Evolutionary conservation across 2,888 invertebrate species (phyloP).

Genomic region (Atherix ibis): DNA sequence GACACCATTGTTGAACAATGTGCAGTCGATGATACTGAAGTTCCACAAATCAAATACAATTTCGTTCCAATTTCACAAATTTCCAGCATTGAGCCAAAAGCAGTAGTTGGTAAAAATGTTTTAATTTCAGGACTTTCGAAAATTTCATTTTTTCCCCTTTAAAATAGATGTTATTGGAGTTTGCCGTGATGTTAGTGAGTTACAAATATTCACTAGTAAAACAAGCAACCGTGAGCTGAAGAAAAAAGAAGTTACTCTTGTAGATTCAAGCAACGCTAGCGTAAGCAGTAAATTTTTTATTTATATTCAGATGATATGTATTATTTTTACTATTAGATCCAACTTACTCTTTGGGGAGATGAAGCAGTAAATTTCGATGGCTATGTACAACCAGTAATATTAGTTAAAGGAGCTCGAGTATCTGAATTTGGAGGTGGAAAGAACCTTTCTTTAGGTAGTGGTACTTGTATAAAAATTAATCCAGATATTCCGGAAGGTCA

Average conservation of each 20-base stretch:
- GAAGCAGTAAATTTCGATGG: conserved; percentile 77
- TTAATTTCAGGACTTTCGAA: conserved; percentile 2
- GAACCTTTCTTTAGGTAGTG: conserved; percentile 41
- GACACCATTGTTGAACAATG: conserved; percentile 52
- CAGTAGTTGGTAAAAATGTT: conserved; percentile 46
- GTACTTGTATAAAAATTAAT: conserved; percentile 57
- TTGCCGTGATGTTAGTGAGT: conserved; percentile 55
- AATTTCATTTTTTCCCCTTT: conserved; percentile 1
- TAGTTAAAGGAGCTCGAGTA: conserved; percentile 69
- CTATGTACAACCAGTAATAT: conserved; percentile 60
- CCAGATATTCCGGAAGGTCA: conserved; percentile 83
- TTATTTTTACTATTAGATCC: conserved; percentile 42
- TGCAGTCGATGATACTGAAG: conserved; percentile 40
- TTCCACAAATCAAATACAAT: conserved; percentile 64
- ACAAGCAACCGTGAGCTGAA: conserved; percentile 67
- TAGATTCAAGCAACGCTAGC: conserved; percentile 68
- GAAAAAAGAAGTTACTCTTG: conserved; percentile 74
- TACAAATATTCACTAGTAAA: conserved; percentile 54
- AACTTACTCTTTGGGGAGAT: conserved; percentile 81
- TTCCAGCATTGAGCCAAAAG: conserved; percentile 46
- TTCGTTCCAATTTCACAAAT: conserved; percentile 63
- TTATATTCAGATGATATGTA: too few species aligned
- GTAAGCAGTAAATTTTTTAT: conserved; percentile 28
- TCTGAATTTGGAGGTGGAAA: conserved; percentile 80
- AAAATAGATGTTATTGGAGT: conserved; percentile 73